Percentiles rank a stretch among this genome's conserved stretches.
phyloP scores from a whole-genome alignment of 2,797 vertebrate species.

The Siniperca scherzeri region DNA sequence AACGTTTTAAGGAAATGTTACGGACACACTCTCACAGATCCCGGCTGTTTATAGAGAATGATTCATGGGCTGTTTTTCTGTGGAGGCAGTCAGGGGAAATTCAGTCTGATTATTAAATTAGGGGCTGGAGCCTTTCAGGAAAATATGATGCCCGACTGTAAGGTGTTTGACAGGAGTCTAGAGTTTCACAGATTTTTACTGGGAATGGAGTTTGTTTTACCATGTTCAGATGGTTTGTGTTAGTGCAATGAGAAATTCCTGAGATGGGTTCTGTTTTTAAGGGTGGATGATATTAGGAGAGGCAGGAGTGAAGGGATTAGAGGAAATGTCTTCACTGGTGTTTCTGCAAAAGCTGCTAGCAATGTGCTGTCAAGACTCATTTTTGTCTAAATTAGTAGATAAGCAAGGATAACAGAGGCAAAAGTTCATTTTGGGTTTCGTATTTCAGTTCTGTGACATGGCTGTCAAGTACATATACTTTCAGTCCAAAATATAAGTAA shows the following conservation, averaged over 20 bases:
- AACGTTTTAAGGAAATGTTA: constrained; percentile 31
- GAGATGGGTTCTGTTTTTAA: constrained; percentile 54
- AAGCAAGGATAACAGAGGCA: constrained; percentile 14
- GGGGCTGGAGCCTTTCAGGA: constrained; percentile 29
- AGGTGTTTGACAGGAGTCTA: constrained; percentile 56
- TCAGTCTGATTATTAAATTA: constrained; percentile 62
- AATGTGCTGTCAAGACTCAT: background rate
- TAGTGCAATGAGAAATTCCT: constrained; percentile 55
- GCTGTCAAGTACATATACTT: background rate
- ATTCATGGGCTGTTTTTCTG: constrained; percentile 43
- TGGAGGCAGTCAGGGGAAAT: constrained; percentile 28
- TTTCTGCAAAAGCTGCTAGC: constrained; percentile 22
- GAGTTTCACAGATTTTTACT: constrained; percentile 46
- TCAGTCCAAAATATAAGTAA: background rate
- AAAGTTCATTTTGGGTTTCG: background rate
- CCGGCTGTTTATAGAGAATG: constrained; percentile 38
- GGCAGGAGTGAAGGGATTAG: constrained; percentile 19
- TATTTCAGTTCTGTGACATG: background rate
- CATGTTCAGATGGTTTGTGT: constrained; percentile 64
- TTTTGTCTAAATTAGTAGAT: constrained; percentile 20
- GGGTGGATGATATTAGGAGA: constrained; percentile 30
- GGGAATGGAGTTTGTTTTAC: constrained; percentile 12
- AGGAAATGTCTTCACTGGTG: constrained; percentile 19
- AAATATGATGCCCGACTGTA: constrained; percentile 33
- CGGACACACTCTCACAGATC: constrained; percentile 13